phyloP scores from a whole-genome alignment of 2,113 vertebrate species.

The Mesocricetus auratus region DNA sequence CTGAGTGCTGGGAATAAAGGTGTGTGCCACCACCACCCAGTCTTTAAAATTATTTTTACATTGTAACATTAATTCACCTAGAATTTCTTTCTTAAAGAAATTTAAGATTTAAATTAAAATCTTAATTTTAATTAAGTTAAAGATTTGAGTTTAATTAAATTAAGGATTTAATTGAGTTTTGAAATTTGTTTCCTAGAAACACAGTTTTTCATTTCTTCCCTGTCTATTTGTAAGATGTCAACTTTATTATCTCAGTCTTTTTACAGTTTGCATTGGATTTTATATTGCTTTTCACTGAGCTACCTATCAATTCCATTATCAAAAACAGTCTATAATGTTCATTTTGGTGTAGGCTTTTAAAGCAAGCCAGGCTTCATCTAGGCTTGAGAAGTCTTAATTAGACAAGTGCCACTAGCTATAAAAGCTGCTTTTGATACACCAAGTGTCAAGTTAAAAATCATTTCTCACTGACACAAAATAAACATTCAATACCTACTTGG shows the following conservation, averaged over 20 bases:
- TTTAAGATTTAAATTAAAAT: too few relatives aligned
- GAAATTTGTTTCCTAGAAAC: constrained; percentile 24
- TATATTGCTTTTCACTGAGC: background rate
- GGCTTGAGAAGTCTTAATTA: background rate
- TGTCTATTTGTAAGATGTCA: background rate
- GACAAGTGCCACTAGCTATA: background rate
- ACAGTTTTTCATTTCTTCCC: constrained; percentile 17
- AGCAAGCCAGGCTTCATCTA: background rate
- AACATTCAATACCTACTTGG: background rate
- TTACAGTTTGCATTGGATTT: constrained; percentile 12
- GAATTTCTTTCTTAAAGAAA: constrained; percentile 59
- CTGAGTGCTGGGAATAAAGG: background rate
- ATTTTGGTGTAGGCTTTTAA: background rate
- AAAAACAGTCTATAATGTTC: background rate
- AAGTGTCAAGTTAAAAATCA: background rate
- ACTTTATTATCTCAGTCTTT: background rate
- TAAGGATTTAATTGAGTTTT: background rate
- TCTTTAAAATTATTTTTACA: background rate
- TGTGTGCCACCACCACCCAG: background rate
- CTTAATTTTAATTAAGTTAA: too few relatives aligned
- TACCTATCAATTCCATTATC: background rate
- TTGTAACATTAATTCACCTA: constrained; percentile 31
- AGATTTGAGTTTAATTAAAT: too few relatives aligned
- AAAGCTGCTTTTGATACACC: background rate
- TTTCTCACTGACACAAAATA: background rate